These are phyloP conservation scores for Craniophora ligustri DNA, from an alignment of 2,888 invertebrate species.

Conservation along the genomic window DNA sequence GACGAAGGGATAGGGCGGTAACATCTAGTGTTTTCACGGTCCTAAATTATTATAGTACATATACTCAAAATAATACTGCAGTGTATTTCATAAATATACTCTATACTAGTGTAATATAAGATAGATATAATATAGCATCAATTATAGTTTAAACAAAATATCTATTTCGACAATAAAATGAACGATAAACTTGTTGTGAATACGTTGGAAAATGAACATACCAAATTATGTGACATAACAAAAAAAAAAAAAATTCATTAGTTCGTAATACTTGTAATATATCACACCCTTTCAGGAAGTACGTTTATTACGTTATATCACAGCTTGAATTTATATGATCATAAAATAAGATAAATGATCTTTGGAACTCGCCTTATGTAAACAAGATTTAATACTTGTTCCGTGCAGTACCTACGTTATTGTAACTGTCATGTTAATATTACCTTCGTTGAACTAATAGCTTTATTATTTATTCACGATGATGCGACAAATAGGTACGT, in stretches of 20 bases:
- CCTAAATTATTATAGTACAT: constrained; percentile 37
- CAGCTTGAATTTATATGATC: too few species aligned
- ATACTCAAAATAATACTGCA: constrained; percentile 28
- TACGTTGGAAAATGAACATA: too few species aligned
- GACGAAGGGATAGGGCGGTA: constrained; percentile 16
- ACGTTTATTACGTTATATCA: too few species aligned
- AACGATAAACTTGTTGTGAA: too few species aligned
- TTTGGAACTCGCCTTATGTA: constrained; percentile 29
- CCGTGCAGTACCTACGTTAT: constrained; percentile 12
- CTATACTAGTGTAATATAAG: too few species aligned
- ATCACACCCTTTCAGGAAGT: too few species aligned
- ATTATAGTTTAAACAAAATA: too few species aligned
- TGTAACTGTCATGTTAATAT: constrained; percentile 24
- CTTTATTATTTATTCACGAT: constrained; percentile 37
- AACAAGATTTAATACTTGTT: constrained; percentile 41
- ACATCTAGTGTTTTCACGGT: constrained; percentile 25
- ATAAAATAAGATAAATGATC: constrained; percentile 37
- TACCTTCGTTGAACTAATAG: constrained; percentile 15
- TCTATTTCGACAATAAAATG: too few species aligned
- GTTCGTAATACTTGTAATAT: too few species aligned
- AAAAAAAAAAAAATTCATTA: too few species aligned
- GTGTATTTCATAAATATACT: not conserved
- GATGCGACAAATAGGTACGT: constrained; percentile 22
- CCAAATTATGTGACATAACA: too few species aligned
- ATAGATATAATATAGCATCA: too few species aligned